phyloP scores from a whole-genome alignment of 1,140 invertebrate species.

The Drosophila kanapiae region DNA sequence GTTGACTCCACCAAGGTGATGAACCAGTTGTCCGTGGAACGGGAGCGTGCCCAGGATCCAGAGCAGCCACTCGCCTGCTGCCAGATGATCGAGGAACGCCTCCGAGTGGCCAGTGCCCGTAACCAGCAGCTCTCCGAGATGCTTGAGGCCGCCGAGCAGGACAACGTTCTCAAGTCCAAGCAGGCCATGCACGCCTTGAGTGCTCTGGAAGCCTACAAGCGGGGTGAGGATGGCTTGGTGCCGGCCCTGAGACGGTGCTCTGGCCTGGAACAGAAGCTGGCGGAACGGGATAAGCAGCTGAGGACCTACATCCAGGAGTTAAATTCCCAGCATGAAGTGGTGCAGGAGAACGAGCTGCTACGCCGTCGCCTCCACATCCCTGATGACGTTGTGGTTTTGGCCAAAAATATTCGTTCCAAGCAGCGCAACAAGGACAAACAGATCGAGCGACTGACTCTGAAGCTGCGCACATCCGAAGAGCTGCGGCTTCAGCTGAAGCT shows the following conservation, averaged over 20 bases:
- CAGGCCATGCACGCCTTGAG: constrained; percentile 75
- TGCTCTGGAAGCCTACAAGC: constrained; percentile 76
- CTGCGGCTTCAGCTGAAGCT: constrained; percentile 80
- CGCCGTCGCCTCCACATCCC: constrained; percentile 74
- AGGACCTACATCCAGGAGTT: constrained; percentile 71
- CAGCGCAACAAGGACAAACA: constrained; percentile 83
- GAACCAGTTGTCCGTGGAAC: constrained; percentile 70
- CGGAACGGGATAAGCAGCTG: constrained; percentile 74
- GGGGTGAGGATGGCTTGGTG: constrained; percentile 76
- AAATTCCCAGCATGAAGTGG: constrained; percentile 76
- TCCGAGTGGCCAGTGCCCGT: constrained; percentile 55
- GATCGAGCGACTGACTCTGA: constrained; percentile 77
- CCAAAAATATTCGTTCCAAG: constrained; percentile 74
- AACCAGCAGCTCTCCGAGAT: constrained; percentile 73
- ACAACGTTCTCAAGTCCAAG: constrained; percentile 79
- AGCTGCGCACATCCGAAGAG: constrained; percentile 81
- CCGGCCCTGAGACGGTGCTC: constrained; percentile 72
- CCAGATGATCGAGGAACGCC: constrained; percentile 67
- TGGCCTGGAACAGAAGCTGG: constrained; percentile 72
- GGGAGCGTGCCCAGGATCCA: constrained; percentile 53
- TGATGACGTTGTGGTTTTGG: constrained; percentile 73
- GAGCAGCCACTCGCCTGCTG: constrained; percentile 70
- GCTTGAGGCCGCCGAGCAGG: constrained; percentile 78
- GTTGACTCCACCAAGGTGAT: constrained; percentile 74
- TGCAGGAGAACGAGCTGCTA: constrained; percentile 74